Conservation (phyloP, 2,888 invertebrate genomes). For the Hirtodrosophila confusa region DNA sequence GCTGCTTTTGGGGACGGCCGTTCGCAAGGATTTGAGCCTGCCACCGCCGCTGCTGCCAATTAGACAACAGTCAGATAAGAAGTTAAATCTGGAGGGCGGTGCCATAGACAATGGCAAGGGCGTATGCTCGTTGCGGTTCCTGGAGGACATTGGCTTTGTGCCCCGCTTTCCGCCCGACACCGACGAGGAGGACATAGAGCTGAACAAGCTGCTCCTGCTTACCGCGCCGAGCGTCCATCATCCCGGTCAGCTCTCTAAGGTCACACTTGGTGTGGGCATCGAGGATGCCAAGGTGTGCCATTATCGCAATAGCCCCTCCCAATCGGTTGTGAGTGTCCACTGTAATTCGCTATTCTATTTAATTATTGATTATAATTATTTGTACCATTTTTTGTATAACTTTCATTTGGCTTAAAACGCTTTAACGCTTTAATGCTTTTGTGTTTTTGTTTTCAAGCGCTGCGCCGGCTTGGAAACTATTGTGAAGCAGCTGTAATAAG, state of each 20-base stretch:
- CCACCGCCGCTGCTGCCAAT: not conserved
- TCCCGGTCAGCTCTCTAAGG: not conserved
- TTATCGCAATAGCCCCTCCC: not conserved
- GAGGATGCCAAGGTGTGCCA: not conserved
- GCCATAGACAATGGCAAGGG: no score
- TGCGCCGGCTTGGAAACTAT: not conserved
- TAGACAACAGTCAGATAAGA: not conserved
- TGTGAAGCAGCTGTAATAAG: not conserved
- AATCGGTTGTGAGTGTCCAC: not conserved
- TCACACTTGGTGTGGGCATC: not conserved
- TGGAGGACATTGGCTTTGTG: not conserved
- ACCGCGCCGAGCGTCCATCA: no score
- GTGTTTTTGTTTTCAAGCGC: constrained; percentile 4
- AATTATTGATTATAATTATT: not conserved
- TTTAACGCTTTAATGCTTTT: not conserved
- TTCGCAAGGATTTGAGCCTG: not conserved
- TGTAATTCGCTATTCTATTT: not conserved
- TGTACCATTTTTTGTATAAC: not conserved
- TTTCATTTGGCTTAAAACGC: no score
- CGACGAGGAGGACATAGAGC: not conserved
- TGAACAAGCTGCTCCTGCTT: no score
- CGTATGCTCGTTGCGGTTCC: no score
- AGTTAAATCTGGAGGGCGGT: not conserved
- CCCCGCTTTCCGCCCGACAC: not conserved
- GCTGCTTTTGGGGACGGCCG: no score